Percentiles rank a stretch among this genome's conserved stretches.
phyloP scores from a whole-genome alignment of 53 echinoderm and acorn worm genomes.

The Echinometra lucunter region DNA sequence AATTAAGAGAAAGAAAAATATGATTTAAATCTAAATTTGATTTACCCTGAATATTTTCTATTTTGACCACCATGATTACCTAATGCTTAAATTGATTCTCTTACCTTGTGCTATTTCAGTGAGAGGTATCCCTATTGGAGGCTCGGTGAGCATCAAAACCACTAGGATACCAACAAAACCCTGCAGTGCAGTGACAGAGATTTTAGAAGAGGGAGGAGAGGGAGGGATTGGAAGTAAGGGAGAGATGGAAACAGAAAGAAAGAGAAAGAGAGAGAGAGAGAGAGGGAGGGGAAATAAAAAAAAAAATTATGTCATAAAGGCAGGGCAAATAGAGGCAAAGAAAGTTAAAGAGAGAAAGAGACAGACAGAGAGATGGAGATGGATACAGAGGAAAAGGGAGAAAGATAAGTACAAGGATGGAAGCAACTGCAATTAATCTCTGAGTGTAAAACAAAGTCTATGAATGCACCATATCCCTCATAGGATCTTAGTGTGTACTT shows the following conservation, averaged over 20 bases:
- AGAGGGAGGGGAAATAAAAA: background rate
- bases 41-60: too few relatives aligned
- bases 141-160: slow-evolving; percentile 15
- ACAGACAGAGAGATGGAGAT: background rate
- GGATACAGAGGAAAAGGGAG: background rate
- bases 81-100: background rate
- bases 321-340: too few relatives aligned
- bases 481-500: too few relatives aligned
- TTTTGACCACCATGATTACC: background rate
- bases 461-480: too few relatives aligned
- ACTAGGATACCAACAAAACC: slow-evolving; percentile 52
- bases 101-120: slow-evolving; percentile 51
- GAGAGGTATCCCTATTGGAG: slow-evolving; percentile 49
- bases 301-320: too few relatives aligned
- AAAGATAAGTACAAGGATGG: background rate
- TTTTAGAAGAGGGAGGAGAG: background rate
- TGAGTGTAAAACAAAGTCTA: too few relatives aligned
- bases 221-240: background rate
- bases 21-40: too few relatives aligned
- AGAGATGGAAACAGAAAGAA: too few relatives aligned
- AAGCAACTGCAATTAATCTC: too few relatives aligned
- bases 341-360: background rate
- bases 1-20: too few relatives aligned
- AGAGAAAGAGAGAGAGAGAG: background rate
- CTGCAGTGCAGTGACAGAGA: background rate